phyloP scores from a whole-genome alignment of 2,888 invertebrate species.

The Machimus rusticus region DNA sequence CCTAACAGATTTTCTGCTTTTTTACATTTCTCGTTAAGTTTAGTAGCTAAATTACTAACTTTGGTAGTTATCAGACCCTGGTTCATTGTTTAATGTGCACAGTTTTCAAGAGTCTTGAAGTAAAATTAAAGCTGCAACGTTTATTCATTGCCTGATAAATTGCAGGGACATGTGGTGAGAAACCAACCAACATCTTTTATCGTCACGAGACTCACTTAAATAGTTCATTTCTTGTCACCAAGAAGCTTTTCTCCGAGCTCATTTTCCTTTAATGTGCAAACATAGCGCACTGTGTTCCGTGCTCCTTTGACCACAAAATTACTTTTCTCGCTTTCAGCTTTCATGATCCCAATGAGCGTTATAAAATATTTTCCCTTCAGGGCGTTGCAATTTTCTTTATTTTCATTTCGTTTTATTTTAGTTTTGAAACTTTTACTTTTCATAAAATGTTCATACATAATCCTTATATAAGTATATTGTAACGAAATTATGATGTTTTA shows the following conservation, averaged over 20 bases:
- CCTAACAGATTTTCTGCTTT: no score
- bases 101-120: background rate
- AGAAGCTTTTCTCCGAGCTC: background rate
- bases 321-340: background rate
- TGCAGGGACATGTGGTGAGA: background rate
- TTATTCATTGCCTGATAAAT: background rate
- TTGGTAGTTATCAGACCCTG: no score
- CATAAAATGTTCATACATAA: background rate
- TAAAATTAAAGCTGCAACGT: background rate
- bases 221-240: background rate
- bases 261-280: background rate
- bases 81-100: background rate
- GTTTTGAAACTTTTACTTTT: background rate
- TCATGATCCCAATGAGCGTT: background rate
- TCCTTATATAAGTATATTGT: background rate
- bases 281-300: background rate
- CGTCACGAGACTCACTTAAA: background rate
- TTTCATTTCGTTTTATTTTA: background rate
- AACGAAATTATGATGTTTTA: background rate
- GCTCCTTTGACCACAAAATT: background rate
- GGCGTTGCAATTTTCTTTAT: background rate
- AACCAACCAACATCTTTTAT: background rate
- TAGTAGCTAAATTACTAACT: no score
- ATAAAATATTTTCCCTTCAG: background rate
- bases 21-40: no score